A percentile compares a stretch with the other conserved stretches of the same genome.
Evolutionary conservation across 2,113 vertebrate species (phyloP).

Genomic region (Nothoprocta perdicaria): DNA sequence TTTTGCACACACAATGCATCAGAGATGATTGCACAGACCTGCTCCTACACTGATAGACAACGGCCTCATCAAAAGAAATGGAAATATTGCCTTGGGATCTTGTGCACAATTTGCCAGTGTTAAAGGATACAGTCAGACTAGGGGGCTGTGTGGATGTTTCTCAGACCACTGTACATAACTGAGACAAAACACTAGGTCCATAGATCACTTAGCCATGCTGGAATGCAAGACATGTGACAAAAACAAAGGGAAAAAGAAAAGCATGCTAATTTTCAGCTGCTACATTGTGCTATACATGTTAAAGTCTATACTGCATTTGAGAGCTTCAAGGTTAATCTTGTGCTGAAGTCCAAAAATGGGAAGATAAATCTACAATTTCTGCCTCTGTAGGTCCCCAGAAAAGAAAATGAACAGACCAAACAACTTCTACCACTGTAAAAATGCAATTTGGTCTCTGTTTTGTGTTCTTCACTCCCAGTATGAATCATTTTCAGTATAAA

Average conservation of each 20-base stretch:
- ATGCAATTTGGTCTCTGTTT: not conserved
- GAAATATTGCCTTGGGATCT: not conserved
- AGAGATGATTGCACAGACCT: not conserved
- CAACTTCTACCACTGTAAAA: not conserved
- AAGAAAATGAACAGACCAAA: not conserved
- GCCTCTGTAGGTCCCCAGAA: not conserved
- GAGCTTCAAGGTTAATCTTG: not conserved
- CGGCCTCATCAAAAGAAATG: not conserved
- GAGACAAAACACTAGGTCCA: not conserved
- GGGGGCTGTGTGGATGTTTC: not conserved
- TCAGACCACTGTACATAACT: not conserved
- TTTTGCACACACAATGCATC: not conserved
- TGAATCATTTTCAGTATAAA: not conserved
- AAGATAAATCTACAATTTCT: not conserved
- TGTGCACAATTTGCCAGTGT: not conserved
- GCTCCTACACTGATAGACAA: not conserved
- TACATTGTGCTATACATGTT: not conserved
- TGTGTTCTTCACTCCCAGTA: not conserved
- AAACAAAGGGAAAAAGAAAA: not conserved
- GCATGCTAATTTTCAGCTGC: not conserved
- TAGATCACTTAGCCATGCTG: not conserved
- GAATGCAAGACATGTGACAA: not conserved
- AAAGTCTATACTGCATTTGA: not conserved
- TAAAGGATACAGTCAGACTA: not conserved
- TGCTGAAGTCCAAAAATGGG: not conserved